Base-by-base conservation (phyloP, 2,888 invertebrate genomes). In the Hymenopus coronatus region DNA sequence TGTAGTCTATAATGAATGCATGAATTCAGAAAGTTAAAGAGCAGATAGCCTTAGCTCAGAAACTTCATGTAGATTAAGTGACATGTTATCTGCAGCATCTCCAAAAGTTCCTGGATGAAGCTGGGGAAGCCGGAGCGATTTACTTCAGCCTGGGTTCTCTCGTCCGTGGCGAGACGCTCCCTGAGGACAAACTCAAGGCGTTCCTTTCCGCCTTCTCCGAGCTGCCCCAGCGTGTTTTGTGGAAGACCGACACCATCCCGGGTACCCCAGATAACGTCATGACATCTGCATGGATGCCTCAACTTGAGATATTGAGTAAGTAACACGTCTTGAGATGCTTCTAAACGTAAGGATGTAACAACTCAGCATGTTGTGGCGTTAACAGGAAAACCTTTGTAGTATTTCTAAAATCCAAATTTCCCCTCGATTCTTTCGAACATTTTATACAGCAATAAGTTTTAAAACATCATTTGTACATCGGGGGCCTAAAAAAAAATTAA, bases 201-300 rank as follows among this genome's bases (percentile, higher is more conserved):
- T 94, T 98, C 85, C 89, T 96, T 20, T 94, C 93, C 3, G 96
- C 95, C 1, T 94, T 97, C 88, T 92, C 85, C 85, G 30, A 46
- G 40, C 2, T 85, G 12, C 85, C 85, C 25, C 85, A 85, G n/a
- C 85, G 85, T 20, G 95, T 97, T 82, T 93, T 97, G 85, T 97
- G 96, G 96, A 97, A 97, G 92, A 94, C 94, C 88, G 95, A 96
- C 46, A 93, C 94, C 7, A 92, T 95, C 90, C 93, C 94, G 0
- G 93, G 93, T 46, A 94, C 96, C 90, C 95, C 95, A 33, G 54
- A 70, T 70, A 97, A 97, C 92, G 93, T 97, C 15, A 94, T 95
- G 92, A 92, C 95, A 8, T 94, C 94, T 84, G 94, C 94, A 89
- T 97, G 97, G 97, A 92, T 96, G 91, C 97, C 97, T 0, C 98